A percentile compares a stretch with the other conserved stretches of the same genome.
Conservation (phyloP, 2,797 vertebrate species). For the Coregonus ussuriensis region DNA sequence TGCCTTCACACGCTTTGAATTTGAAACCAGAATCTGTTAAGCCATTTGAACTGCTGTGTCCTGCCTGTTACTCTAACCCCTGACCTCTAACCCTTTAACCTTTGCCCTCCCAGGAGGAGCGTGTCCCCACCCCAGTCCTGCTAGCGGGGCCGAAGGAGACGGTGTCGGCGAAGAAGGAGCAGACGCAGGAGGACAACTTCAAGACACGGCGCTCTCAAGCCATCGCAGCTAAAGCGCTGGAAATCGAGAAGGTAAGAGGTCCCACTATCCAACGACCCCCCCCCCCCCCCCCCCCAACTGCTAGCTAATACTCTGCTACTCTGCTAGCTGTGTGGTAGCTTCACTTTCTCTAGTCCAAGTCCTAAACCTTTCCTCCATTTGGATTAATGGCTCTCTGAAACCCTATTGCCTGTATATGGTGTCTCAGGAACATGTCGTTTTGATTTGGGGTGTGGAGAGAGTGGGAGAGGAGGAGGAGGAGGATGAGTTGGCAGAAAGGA, state of each 20-base stretch:
- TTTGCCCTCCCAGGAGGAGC: constrained; percentile 66
- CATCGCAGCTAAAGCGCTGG: constrained; percentile 70
- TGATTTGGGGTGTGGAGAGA: constrained; percentile 22
- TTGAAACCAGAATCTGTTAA: constrained; percentile 72
- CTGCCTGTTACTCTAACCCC: constrained; percentile 29
- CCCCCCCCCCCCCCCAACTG: not conserved
- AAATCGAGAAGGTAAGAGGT: constrained; percentile 74
- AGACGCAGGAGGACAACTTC: constrained; percentile 54
- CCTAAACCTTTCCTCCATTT: not conserved
- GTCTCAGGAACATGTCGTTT: constrained; percentile 16
- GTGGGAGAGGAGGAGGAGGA: not conserved
- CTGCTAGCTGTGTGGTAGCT: not conserved
- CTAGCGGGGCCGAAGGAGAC: constrained; percentile 50
- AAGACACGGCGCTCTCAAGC: constrained; percentile 61
- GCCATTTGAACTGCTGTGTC: constrained; percentile 31
- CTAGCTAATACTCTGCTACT: not conserved
- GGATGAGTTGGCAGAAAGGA: constrained; percentile 52
- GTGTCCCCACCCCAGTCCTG: constrained; percentile 42
- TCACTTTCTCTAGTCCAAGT: not conserved
- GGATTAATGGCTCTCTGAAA: not conserved
- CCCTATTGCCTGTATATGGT: constrained; percentile 16
- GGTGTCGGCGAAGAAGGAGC: constrained; percentile 46
- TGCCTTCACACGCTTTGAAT: constrained; percentile 49
- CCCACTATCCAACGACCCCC: constrained; percentile 24
- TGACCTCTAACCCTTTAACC: constrained; percentile 58